Conservation (phyloP, 2,888 invertebrate genomes). For the Drosophila anceps region DNA sequence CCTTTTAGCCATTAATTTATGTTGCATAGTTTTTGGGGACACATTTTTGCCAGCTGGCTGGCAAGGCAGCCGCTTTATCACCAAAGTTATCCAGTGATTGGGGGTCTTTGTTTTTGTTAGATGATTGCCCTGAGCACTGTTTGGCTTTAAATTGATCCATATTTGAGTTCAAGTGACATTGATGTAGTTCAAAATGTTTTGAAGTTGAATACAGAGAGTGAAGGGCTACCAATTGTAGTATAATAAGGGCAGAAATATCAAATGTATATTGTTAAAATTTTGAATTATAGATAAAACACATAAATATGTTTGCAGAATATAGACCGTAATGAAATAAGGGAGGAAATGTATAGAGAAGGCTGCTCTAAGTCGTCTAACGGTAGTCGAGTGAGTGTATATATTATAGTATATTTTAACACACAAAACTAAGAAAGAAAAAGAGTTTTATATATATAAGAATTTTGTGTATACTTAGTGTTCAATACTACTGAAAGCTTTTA, state of each 20-base stretch:
- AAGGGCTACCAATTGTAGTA: neutral
- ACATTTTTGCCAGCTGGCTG: conserved; percentile 46
- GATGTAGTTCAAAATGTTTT: conserved; percentile 2
- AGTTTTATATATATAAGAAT: neutral
- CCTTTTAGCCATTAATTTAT: conserved; percentile 73
- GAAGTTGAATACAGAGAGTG: neutral
- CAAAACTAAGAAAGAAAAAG: neutral
- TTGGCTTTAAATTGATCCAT: conserved; percentile 31
- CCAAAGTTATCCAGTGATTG: conserved; percentile 38
- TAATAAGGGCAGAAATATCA: neutral
- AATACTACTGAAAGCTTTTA: too few relatives aligned
- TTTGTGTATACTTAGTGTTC: too few relatives aligned
- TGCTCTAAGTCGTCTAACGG: too few relatives aligned
- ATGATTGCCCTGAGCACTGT: conserved; percentile 26
- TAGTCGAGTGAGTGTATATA: neutral
- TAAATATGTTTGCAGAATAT: neutral
- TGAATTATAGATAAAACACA: neutral
- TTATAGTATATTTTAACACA: neutral
- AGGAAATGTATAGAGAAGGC: too few relatives aligned
- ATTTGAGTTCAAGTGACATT: conserved; percentile 20
- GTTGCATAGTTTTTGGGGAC: conserved; percentile 55
- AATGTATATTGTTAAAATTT: too few relatives aligned
- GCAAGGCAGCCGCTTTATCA: conserved; percentile 26
- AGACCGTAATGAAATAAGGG: neutral
- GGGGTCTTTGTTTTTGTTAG: conserved; percentile 26